A percentile compares a stretch with the other conserved stretches of the same genome.
Conservation (phyloP, 2,888 invertebrate species). For the Lysandra coridon region DNA sequence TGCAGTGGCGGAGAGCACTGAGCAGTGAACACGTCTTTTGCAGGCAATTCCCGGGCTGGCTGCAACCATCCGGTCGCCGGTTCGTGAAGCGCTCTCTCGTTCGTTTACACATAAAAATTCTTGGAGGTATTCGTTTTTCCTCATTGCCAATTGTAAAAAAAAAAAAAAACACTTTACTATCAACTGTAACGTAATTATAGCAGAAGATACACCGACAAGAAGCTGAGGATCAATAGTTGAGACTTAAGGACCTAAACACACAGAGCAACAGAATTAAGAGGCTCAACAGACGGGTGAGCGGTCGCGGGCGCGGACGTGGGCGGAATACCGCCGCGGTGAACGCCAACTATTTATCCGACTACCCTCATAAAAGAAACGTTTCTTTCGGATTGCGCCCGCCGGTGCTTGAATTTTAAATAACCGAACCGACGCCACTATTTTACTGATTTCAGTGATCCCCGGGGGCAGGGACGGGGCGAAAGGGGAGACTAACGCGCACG, state of each 20-base stretch:
- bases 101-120: not conserved
- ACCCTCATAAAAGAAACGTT: constrained; percentile 66
- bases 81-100: not conserved
- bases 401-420: constrained; percentile 68
- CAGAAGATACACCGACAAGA: not conserved
- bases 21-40: not conserved
- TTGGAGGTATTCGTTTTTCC: not conserved
- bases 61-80: constrained; percentile 3
- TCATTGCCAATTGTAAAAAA: not conserved
- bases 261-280: constrained; percentile 11
- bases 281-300: constrained; percentile 32
- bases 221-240: not conserved
- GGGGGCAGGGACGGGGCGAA: constrained; percentile 39
- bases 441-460: constrained; percentile 53
- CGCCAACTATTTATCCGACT: constrained; percentile 69
- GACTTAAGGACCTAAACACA: constrained; percentile 9
- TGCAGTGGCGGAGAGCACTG: not conserved
- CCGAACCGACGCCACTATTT: constrained; percentile 52
- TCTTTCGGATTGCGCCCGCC: constrained; percentile 56
- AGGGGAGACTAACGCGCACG: constrained; percentile 41
- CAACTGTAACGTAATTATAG: not conserved
- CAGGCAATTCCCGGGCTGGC: constrained; percentile 1
- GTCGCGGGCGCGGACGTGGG: constrained; percentile 36
- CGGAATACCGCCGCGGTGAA: constrained; percentile 45
- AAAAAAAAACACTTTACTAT: not conserved